These are phyloP conservation scores for Cephalotes varians DNA, from an alignment of 2,888 invertebrate species.

Conservation along the genomic window DNA sequence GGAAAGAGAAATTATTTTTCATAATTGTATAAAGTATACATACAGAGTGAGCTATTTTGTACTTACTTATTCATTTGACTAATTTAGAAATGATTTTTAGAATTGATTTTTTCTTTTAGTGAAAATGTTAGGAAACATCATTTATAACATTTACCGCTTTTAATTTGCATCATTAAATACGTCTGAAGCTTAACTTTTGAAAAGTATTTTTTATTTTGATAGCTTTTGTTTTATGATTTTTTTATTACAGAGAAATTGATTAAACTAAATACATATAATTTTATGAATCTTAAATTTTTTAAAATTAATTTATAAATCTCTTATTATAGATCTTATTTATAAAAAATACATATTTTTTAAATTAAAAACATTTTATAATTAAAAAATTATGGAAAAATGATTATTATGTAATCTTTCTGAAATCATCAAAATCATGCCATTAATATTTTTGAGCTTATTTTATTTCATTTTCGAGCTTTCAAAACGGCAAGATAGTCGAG, in stretches of 20 bases:
- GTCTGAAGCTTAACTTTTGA: neutral
- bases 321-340: no score
- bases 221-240: neutral
- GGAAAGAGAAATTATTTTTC: neutral
- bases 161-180: conserved; percentile 41
- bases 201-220: neutral
- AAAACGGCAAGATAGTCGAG: neutral
- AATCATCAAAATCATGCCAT: conserved; percentile 63
- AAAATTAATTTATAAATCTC: neutral
- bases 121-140: conserved; percentile 19
- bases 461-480: conserved; percentile 52
- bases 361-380: neutral
- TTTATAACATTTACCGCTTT: conserved; percentile 40
- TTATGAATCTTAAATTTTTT: neutral
- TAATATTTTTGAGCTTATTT: no score
- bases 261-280: neutral
- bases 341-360: neutral
- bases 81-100: conserved; percentile 1
- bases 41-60: neutral
- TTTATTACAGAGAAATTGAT: neutral
- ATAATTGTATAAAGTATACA: neutral
- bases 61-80: neutral
- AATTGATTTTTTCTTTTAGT: conserved; percentile 9
- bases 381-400: conserved; percentile 18
- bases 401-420: conserved; percentile 13